Evolutionary conservation across 1,140 invertebrate species (phyloP).

Genomic region (Diabrotica virgifera): DNA sequence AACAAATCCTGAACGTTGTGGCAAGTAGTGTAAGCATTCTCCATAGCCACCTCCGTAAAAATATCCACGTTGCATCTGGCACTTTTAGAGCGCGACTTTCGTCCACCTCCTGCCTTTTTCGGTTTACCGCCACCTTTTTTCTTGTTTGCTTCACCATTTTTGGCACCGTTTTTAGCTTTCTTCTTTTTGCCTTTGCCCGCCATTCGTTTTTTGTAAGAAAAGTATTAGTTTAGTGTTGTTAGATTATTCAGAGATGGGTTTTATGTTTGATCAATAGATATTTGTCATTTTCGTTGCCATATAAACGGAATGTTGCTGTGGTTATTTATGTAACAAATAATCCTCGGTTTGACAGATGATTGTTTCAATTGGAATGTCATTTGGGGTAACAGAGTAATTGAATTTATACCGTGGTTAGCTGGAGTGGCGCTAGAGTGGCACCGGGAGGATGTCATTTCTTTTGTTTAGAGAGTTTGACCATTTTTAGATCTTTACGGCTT

Average conservation of each 20-base stretch:
- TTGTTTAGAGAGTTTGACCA: no score
- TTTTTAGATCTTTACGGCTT: no score
- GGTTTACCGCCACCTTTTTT: constrained; percentile 54
- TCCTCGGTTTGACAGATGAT: no score
- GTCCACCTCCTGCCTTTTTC: constrained; percentile 53
- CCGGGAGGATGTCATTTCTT: no score
- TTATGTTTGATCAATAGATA: constrained; percentile 3
- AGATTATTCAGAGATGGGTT: not conserved
- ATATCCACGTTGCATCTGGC: constrained; percentile 70
- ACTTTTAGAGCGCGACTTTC: constrained; percentile 58
- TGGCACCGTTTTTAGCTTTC: constrained; percentile 54
- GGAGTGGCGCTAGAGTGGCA: no score
- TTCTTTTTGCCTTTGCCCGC: constrained; percentile 32
- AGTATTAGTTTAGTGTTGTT: not conserved
- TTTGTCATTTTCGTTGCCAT: no score
- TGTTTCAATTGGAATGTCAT: no score
- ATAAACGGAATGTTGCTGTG: no score
- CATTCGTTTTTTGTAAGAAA: not conserved
- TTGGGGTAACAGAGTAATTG: no score
- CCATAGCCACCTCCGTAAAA: constrained; percentile 79
- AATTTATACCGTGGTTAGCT: no score
- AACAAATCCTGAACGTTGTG: constrained; percentile 82
- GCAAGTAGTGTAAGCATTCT: constrained; percentile 84
- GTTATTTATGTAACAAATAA: no score
- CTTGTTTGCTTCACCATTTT: constrained; percentile 55